Evolutionary conservation across 2,888 invertebrate species (phyloP), one percentile per base, ranked within the genome.

Genomic region (Sphecodes monilicornis): DNA sequence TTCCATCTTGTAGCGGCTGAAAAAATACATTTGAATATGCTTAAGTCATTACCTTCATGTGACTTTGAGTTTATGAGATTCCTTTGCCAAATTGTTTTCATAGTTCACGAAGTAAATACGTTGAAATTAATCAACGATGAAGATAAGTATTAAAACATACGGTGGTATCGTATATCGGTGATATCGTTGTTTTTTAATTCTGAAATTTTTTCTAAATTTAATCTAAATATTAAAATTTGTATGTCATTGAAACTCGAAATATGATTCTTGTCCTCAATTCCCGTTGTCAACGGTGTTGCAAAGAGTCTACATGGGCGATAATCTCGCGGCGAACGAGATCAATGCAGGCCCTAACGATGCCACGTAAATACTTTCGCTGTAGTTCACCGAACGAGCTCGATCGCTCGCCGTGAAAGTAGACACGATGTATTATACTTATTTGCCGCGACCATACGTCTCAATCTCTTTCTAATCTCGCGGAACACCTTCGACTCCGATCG

Each of bases 391-490:
- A 50, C n/a, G 43, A 13, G 29, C 26, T 22, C 69, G 64, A 32
- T 81, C 68, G 73, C 39, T 26, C 22, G 39, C 32, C 36, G 71
- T 43, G 36, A 78, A 80, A 86, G 75, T 76, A 78, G 68, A 66
- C 72, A 77, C 71, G 79, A n/a, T 57, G 57, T 16, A 78, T n/a
- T n/a, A n/a, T n/a, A n/a, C 70, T 72, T 78, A 76, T 78, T 84
- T 72, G 54, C 66, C 43, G 70, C 60, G 50, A 75, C 54, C 68
- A 54, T 76, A 54, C 78, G 73, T 85, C 70, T 83, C 80, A 86
- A 86, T 86, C 86, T 82, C 73, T 43, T 76, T 76, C 82, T 80
- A 86, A 86, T 86, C 80, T 82, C 43, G 50, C 54, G 41, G 66
- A 84, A 74, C 79, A 85, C 43, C 57, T 41, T 70, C 46, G 64